These are phyloP conservation scores for Cheilosia urbana DNA, from an alignment of 2,888 invertebrate genomes.

Conservation along the genomic window DNA sequence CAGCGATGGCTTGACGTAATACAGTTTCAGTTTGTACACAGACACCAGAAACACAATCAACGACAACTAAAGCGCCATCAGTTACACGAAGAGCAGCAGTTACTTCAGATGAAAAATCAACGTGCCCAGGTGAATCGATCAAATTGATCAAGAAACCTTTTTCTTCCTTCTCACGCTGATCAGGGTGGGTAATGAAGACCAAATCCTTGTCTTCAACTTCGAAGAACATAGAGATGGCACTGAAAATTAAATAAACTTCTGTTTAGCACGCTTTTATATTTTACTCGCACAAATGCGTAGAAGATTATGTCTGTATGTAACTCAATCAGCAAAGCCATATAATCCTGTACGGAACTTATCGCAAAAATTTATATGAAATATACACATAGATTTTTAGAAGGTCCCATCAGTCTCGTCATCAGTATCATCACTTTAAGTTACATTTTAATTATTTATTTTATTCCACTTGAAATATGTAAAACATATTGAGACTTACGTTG, in stretches of 20 bases:
- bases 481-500: slow-evolving; percentile 90
- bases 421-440: slow-evolving; percentile 75
- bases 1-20: slow-evolving; percentile 99
- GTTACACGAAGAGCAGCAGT: slow-evolving; percentile 99
- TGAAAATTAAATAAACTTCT: slow-evolving; percentile 81
- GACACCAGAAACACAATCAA: slow-evolving; percentile 99
- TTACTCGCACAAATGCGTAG: neutral
- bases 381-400: slow-evolving; percentile 68
- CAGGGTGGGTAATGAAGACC: slow-evolving; percentile 94
- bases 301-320: neutral
- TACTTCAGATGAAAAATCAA: slow-evolving; percentile 99
- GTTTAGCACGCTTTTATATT: neutral
- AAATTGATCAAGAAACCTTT: slow-evolving; percentile 99
- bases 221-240: slow-evolving; percentile 99
- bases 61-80: slow-evolving; percentile 99
- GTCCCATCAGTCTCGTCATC: slow-evolving; percentile 77
- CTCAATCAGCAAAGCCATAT: slow-evolving; percentile 68
- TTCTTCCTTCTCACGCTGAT: slow-evolving; percentile 95
- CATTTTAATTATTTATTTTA: neutral
- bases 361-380: slow-evolving; percentile 57
- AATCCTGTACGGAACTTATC: slow-evolving; percentile 48
- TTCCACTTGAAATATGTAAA: slow-evolving; percentile 11
- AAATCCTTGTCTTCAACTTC: slow-evolving; percentile 97
- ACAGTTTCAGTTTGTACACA: slow-evolving; percentile 99
- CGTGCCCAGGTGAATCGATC: slow-evolving; percentile 99